Conservation (phyloP, 2,113 vertebrate species). For the Scomber japonicus region DNA sequence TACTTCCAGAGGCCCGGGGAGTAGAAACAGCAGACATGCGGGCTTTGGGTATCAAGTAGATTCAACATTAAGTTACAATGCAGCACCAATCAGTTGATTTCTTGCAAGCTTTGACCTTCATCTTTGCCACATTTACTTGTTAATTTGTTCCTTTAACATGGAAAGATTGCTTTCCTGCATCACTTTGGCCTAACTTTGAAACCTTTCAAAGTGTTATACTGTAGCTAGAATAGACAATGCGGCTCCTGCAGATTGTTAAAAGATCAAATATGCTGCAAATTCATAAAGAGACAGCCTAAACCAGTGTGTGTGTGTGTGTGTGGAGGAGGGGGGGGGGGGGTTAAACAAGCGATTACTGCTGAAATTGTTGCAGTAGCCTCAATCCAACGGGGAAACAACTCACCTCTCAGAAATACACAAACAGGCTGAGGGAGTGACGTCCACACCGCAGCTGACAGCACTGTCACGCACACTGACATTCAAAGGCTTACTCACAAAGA, state of each 20-base stretch:
- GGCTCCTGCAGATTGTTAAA: neutral
- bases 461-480: slow-evolving; percentile 31
- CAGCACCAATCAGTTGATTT: slow-evolving; percentile 1
- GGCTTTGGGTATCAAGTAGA: slow-evolving; percentile 56
- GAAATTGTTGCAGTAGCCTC: neutral
- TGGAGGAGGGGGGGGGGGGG: no score
- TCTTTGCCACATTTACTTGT: neutral
- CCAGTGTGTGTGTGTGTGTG: neutral
- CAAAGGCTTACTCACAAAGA: slow-evolving; percentile 11
- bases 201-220: neutral
- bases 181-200: neutral
- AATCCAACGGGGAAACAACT: neutral
- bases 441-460: slow-evolving; percentile 27
- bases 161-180: neutral
- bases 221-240: neutral
- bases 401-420: slow-evolving; percentile 22
- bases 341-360: slow-evolving; percentile 13
- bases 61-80: slow-evolving; percentile 41
- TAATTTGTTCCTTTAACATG: neutral
- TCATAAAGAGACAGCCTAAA: neutral
- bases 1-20: slow-evolving; percentile 84
- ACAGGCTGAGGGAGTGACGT: neutral
- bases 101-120: slow-evolving; percentile 10
- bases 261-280: neutral
- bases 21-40: slow-evolving; percentile 62